Conservation (phyloP, 2,113 vertebrate genomes). For the Epinephelus fuscoguttatus region DNA sequence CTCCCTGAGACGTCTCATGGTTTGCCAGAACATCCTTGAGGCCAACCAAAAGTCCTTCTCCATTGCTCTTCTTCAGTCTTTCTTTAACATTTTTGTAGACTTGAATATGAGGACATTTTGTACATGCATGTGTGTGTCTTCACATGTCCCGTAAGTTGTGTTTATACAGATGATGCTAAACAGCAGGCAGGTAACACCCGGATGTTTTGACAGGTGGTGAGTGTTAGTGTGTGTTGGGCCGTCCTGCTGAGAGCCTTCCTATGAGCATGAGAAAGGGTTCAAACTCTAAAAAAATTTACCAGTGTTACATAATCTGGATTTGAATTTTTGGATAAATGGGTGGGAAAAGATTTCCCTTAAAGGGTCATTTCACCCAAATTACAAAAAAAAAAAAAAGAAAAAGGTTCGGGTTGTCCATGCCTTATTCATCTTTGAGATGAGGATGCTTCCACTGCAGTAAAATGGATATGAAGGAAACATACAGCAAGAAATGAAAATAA, state of each 20-base stretch:
- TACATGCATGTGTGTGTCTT: conserved; percentile 16
- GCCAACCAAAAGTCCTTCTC: not conserved
- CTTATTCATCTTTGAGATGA: not conserved
- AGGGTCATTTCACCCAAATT: not conserved
- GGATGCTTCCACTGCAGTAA: not conserved
- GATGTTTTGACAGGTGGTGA: conserved; percentile 77
- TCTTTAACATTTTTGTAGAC: not conserved
- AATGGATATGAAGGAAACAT: no score
- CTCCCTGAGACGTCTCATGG: no score
- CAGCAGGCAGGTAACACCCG: conserved; percentile 71
- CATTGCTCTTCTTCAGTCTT: not conserved
- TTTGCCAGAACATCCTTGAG: no score
- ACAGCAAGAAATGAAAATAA: no score
- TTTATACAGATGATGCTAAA: conserved; percentile 71
- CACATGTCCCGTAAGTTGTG: conserved; percentile 49
- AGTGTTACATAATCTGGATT: conserved; percentile 19
- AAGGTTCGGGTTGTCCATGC: no score
- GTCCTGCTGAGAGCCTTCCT: conserved; percentile 33
- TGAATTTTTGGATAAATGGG: not conserved
- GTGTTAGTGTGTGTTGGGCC: conserved; percentile 9
- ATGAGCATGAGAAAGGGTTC: conserved; percentile 3
- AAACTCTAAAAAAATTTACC: conserved; percentile 10
- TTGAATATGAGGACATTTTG: conserved; percentile 11
- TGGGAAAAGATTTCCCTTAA: not conserved
- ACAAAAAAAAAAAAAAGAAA: no score